These are phyloP conservation scores for Drosophila mulleri DNA, from an alignment of 2,888 invertebrate genomes.

Conservation along the genomic window DNA sequence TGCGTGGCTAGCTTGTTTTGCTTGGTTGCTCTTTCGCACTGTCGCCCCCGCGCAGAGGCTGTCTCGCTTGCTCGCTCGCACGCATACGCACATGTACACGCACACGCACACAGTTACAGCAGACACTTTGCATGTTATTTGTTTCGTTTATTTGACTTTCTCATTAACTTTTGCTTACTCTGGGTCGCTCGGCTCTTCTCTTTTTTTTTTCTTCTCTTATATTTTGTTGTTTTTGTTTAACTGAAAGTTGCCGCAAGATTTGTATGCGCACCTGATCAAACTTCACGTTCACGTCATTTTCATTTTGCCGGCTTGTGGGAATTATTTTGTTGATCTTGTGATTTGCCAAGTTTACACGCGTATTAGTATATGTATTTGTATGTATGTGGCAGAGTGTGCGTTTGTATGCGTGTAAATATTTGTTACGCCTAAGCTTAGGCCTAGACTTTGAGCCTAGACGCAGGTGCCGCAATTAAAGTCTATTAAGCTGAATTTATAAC, in stretches of 20 bases:
- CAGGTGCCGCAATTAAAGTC: slow-evolving; percentile 68
- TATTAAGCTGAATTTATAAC: slow-evolving; percentile 71
- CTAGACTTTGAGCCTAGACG: slow-evolving; percentile 34
- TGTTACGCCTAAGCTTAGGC: slow-evolving; percentile 30
- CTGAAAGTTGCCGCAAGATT: slow-evolving; percentile 77
- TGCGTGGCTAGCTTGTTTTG: slow-evolving; percentile 63
- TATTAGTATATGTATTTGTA: not conserved
- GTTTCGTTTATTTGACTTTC: slow-evolving; percentile 79
- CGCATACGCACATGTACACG: slow-evolving; percentile 15
- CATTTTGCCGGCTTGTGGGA: slow-evolving; percentile 69
- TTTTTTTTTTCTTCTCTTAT: slow-evolving; percentile 24
- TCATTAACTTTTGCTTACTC: slow-evolving; percentile 78
- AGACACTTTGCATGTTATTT: slow-evolving; percentile 76
- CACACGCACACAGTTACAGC: slow-evolving; percentile 29
- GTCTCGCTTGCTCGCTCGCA: slow-evolving; percentile 11
- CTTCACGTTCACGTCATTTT: slow-evolving; percentile 77
- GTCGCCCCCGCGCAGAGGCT: slow-evolving; percentile 27
- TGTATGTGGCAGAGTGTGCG: not conserved
- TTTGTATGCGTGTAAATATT: not conserved
- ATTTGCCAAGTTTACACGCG: slow-evolving; percentile 57
- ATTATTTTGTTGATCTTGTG: slow-evolving; percentile 61
- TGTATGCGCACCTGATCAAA: slow-evolving; percentile 80
- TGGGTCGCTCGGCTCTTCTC: slow-evolving; percentile 36
- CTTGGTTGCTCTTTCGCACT: slow-evolving; percentile 19
- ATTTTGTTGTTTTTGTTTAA: slow-evolving; percentile 53